These are phyloP conservation scores for Astatotilapia flaviijosephi DNA, from an alignment of 2,113 vertebrate species.

Conservation along the genomic window DNA sequence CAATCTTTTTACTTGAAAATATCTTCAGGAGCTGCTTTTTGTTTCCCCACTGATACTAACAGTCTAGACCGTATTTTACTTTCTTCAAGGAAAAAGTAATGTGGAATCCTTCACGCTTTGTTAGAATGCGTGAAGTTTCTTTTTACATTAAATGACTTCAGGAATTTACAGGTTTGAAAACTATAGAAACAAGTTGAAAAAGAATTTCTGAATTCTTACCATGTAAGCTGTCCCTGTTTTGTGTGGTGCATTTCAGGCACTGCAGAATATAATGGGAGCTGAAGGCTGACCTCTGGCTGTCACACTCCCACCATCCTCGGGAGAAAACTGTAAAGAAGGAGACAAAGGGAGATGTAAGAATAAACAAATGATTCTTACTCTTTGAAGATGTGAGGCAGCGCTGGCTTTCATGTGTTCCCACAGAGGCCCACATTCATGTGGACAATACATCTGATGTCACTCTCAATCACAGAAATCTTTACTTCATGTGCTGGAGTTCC, in stretches of 20 bases:
- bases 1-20: neutral
- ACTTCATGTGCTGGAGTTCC: neutral
- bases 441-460: conserved; percentile 6
- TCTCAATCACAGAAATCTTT: neutral
- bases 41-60: neutral
- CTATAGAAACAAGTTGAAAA: neutral
- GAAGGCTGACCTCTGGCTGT: conserved; percentile 35
- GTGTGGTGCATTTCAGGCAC: neutral
- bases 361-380: conserved; percentile 38
- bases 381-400: conserved; percentile 55
- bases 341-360: conserved; percentile 20
- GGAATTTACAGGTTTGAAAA: neutral
- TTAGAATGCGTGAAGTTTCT: fast-evolving
- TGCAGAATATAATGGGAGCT: neutral
- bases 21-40: neutral
- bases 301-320: conserved; percentile 7
- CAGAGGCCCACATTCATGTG: neutral
- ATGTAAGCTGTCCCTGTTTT: neutral
- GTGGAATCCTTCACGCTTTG: neutral
- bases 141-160: neutral
- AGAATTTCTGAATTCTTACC: neutral
- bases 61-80: neutral
- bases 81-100: neutral
- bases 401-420: conserved; percentile 39
- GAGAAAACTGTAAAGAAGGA: conserved; percentile 11